Evolutionary conservation across 2,888 invertebrate species (phyloP).

Genomic region (Cephus nigrinus): DNA sequence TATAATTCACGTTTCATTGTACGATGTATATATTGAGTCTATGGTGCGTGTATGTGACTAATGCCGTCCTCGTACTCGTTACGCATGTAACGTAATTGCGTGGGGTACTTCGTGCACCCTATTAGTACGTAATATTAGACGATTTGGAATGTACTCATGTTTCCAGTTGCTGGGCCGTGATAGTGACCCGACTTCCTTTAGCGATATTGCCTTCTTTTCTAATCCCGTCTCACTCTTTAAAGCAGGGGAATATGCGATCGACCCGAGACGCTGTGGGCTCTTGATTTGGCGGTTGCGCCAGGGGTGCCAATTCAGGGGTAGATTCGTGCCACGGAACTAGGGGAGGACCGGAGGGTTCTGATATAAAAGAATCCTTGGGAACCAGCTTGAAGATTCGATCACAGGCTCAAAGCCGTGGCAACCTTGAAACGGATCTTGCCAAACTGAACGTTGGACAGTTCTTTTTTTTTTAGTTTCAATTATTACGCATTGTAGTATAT

Average conservation of each 20-base stretch:
- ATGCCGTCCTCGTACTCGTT: not conserved
- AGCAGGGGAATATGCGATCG: not conserved
- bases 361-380: conserved; percentile 64
- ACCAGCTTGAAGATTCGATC: conserved; percentile 64
- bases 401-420: conserved; percentile 48
- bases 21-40: not conserved
- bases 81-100: not conserved
- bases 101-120: not conserved
- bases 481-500: not conserved
- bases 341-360: conserved; percentile 48
- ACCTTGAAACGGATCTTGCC: conserved; percentile 10
- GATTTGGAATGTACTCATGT: not conserved
- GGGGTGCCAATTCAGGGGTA: conserved; percentile 47
- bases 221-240: not conserved
- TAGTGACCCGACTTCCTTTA: not conserved
- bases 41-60: not conserved
- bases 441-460: not conserved
- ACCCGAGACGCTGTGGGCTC: not conserved
- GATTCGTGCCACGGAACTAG: conserved; percentile 39
- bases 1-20: not conserved
- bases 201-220: not conserved
- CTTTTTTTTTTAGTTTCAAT: not conserved
- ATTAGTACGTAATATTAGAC: not conserved
- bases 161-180: not conserved
- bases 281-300: conserved; percentile 35